Conservation (phyloP, 2,888 invertebrate genomes). For the Philereme vetulata region DNA sequence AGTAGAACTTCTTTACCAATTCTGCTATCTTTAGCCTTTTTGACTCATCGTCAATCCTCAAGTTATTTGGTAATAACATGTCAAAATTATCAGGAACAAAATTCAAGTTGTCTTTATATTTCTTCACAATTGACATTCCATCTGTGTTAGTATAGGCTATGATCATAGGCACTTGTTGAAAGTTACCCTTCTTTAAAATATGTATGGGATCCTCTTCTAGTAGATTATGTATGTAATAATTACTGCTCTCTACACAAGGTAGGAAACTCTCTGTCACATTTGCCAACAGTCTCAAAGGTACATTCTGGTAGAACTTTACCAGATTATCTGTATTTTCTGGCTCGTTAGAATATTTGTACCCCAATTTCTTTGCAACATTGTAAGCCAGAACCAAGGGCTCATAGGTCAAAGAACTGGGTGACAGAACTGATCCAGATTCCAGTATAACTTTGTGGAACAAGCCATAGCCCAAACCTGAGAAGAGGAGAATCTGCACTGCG, state of each 20-base stretch:
- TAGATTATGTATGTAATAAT: conserved; percentile 45
- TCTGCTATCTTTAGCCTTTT: conserved; percentile 52
- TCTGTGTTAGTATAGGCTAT: conserved; percentile 55
- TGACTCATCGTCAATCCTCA: conserved; percentile 52
- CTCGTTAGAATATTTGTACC: conserved; percentile 50
- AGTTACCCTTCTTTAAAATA: conserved; percentile 50
- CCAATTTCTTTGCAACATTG: conserved; percentile 74
- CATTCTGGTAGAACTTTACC: conserved; percentile 51
- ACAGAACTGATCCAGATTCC: conserved; percentile 70
- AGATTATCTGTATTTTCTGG: conserved; percentile 43
- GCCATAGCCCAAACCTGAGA: conserved; percentile 59
- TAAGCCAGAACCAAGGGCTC: conserved; percentile 56
- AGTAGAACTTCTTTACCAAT: conserved; percentile 66
- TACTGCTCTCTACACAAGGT: conserved; percentile 63
- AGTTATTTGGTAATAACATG: conserved; percentile 64
- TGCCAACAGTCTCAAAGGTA: conserved; percentile 42
- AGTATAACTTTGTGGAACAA: conserved; percentile 66
- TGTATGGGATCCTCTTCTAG: conserved; percentile 60
- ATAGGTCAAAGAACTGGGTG: conserved; percentile 57
- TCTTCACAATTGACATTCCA: conserved; percentile 44
- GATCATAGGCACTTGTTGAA: conserved; percentile 60
- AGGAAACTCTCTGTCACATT: conserved; percentile 51
- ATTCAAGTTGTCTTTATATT: conserved; percentile 45
- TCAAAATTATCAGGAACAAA: conserved; percentile 53
- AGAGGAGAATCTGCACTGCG: conserved; percentile 60